phyloP scores from a whole-genome alignment of 2,113 vertebrate species.

The Scolopax mira region DNA sequence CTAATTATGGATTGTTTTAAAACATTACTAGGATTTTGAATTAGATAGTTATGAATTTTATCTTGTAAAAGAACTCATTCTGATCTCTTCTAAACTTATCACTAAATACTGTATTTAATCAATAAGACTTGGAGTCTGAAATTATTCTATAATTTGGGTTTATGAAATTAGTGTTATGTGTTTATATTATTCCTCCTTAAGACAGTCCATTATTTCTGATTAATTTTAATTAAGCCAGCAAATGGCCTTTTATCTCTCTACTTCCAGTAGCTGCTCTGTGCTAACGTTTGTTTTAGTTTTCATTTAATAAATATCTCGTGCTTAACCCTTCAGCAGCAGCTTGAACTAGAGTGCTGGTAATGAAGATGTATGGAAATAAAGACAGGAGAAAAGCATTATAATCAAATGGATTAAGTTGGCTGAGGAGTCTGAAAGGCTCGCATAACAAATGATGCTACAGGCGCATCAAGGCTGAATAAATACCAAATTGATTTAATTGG shows the following conservation, averaged over 20 bases:
- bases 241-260: conserved; percentile 54
- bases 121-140: neutral
- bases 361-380: conserved; percentile 62
- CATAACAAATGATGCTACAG: conserved; percentile 15
- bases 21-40: conserved; percentile 12
- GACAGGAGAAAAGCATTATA: neutral
- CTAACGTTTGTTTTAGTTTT: conserved; percentile 60
- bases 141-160: neutral
- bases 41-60: neutral
- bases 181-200: conserved; percentile 49
- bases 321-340: conserved; percentile 33
- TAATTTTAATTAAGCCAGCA: conserved; percentile 66
- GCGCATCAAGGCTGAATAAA: conserved; percentile 21
- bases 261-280: neutral
- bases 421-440: neutral
- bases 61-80: neutral
- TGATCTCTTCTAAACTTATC: conserved; percentile 20
- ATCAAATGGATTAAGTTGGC: conserved; percentile 30
- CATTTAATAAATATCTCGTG: conserved; percentile 59
- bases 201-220: conserved; percentile 57
- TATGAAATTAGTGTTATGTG: conserved; percentile 18
- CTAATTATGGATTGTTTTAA: conserved; percentile 56
- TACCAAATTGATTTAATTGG: conserved; percentile 14
- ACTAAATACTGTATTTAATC: conserved; percentile 23
- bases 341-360: conserved; percentile 43